These are phyloP conservation scores for Ceratina japonica DNA, from an alignment of 1,140 invertebrate genomes.

Conservation along the genomic window DNA sequence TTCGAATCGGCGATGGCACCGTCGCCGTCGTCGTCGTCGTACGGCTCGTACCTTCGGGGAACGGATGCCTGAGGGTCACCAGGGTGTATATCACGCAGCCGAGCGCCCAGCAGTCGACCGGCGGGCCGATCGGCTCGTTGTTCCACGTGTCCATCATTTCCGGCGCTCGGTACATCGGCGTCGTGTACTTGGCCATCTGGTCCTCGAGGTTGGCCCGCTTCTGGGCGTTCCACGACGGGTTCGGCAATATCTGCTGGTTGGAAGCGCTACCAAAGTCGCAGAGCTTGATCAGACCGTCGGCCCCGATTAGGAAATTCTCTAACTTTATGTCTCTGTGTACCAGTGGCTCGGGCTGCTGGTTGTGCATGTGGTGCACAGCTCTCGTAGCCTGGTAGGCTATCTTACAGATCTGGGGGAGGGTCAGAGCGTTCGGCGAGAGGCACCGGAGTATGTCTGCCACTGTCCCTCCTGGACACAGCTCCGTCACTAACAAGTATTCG, in stretches of 20 bases:
- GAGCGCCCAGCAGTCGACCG: slow-evolving; percentile 97
- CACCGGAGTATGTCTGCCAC: slow-evolving; percentile 89
- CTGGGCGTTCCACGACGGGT: slow-evolving; percentile 94
- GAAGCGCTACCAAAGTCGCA: slow-evolving; percentile 99
- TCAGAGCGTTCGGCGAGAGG: slow-evolving; percentile 82
- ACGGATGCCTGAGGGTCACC: slow-evolving; percentile 97
- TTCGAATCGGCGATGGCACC: background rate
- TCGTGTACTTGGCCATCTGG: slow-evolving; percentile 87
- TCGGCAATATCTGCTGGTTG: slow-evolving; percentile 89
- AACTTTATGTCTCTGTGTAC: slow-evolving; percentile 96
- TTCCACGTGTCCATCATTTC: slow-evolving; percentile 99
- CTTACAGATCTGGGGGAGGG: slow-evolving; percentile 88
- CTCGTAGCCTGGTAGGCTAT: slow-evolving; percentile 95
- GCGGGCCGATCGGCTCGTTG: slow-evolving; percentile 94
- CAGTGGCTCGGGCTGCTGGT: slow-evolving; percentile 89
- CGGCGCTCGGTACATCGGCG: slow-evolving; percentile 94
- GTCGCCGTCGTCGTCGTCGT: background rate
- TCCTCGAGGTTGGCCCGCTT: slow-evolving; percentile 96
- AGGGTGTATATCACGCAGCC: slow-evolving; percentile 97
- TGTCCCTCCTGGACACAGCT: slow-evolving; percentile 87
- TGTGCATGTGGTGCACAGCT: slow-evolving; percentile 96
- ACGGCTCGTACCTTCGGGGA: slow-evolving; percentile 88
- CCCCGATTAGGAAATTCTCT: slow-evolving; percentile 87
- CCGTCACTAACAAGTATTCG: slow-evolving; percentile 87
- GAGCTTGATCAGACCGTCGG: slow-evolving; percentile 92